A percentile compares a stretch with the other conserved stretches of the same genome.
Evolutionary conservation across 1,140 invertebrate genomes (phyloP).

Genomic region (Pseudomyrmex gracilis): DNA sequence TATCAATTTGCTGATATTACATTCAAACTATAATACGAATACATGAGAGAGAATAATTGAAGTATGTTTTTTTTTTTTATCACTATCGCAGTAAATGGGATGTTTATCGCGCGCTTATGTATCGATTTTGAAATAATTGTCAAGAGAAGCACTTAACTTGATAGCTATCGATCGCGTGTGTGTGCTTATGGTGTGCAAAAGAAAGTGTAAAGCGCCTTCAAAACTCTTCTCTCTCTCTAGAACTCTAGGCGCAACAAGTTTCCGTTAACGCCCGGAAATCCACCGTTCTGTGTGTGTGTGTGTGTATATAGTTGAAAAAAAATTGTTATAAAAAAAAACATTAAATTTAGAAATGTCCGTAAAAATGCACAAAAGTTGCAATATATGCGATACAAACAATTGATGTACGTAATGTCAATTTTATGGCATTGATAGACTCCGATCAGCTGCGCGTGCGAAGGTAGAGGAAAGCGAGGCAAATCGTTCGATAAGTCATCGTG

Average conservation of each 20-base stretch:
- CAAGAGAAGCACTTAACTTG: constrained; percentile 18
- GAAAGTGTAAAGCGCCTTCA: too few relatives aligned
- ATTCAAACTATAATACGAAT: neutral
- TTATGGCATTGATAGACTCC: neutral
- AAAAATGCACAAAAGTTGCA: too few relatives aligned
- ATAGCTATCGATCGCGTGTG: constrained; percentile 40
- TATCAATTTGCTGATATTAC: constrained; percentile 23
- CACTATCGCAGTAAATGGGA: neutral
- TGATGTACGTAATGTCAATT: neutral
- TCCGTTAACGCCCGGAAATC: constrained; percentile 48
- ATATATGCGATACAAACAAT: neutral
- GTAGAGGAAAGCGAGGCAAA: neutral
- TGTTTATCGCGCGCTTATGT: neutral
- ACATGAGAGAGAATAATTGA: constrained; percentile 26
- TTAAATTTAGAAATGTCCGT: too few relatives aligned
- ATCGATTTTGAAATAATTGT: constrained; percentile 44
- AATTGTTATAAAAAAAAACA: neutral
- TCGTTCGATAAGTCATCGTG: neutral
- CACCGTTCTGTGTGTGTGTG: too few relatives aligned
- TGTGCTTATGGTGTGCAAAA: too few relatives aligned
- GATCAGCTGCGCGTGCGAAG: neutral
- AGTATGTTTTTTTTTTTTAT: neutral
- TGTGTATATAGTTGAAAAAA: neutral
- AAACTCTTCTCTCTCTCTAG: constrained; percentile 2
- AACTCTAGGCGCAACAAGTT: constrained; percentile 58